Conservation (phyloP, 2,888 invertebrate genomes). For the Orthosia cruda region DNA sequence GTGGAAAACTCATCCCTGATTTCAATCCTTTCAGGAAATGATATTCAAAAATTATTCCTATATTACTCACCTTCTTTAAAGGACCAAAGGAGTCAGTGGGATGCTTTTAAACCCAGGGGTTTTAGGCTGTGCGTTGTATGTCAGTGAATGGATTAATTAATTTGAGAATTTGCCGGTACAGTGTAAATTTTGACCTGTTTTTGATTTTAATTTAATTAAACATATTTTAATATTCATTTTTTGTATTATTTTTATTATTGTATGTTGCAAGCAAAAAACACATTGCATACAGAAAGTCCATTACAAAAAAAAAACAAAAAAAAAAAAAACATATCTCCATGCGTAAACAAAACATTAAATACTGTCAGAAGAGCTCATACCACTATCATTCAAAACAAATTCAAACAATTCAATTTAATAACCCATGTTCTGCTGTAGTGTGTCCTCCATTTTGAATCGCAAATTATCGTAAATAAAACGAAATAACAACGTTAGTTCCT, state of each 20-base stretch:
- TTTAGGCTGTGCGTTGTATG: neutral
- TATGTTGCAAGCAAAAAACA: too few relatives aligned
- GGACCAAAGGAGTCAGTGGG: too few relatives aligned
- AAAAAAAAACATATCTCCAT: neutral
- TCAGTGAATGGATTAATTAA: neutral
- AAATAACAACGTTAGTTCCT: constrained; percentile 51
- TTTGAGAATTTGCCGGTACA: neutral
- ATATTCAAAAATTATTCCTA: too few relatives aligned
- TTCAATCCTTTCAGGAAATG: too few relatives aligned
- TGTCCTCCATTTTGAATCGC: constrained; percentile 64
- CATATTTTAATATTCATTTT: too few relatives aligned
- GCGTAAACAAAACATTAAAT: neutral
- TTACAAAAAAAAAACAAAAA: constrained; percentile 7
- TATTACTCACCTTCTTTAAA: too few relatives aligned
- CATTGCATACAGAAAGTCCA: neutral
- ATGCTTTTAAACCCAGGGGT: too few relatives aligned
- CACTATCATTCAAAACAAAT: constrained; percentile 5
- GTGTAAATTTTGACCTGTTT: too few relatives aligned
- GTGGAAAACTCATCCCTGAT: too few relatives aligned
- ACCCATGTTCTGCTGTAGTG: constrained; percentile 25
- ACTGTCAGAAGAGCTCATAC: too few relatives aligned
- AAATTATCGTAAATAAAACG: constrained; percentile 70
- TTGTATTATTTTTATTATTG: too few relatives aligned
- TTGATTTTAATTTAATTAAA: too few relatives aligned
- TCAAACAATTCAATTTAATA: constrained; percentile 43